These are phyloP conservation scores for Hypercompe scribonia DNA, from an alignment of 2,888 invertebrate genomes.

Conservation along the genomic window DNA sequence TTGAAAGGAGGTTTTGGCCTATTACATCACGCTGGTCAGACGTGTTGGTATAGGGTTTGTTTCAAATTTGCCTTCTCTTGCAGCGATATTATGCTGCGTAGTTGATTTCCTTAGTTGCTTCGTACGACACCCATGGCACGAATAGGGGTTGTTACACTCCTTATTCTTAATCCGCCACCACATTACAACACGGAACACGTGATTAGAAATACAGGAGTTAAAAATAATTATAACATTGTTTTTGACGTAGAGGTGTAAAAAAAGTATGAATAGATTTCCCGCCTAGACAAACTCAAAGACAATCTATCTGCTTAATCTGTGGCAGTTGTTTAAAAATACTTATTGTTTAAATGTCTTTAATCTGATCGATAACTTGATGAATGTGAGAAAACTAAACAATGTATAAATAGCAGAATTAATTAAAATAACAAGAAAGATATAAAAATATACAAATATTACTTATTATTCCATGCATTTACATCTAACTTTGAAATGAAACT, in stretches of 20 bases:
- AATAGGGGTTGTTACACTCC: no score
- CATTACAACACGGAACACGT: no score
- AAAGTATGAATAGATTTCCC: not conserved
- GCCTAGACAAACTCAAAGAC: not conserved
- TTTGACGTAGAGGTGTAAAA: not conserved
- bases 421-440: not conserved
- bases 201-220: not conserved
- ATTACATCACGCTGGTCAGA: no score
- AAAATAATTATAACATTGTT: not conserved
- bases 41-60: no score
- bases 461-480: constrained; percentile 2
- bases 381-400: not conserved
- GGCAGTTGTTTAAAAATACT: not conserved
- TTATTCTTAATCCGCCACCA: no score
- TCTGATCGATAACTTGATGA: not conserved
- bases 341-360: not conserved
- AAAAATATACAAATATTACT: not conserved
- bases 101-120: no score
- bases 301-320: not conserved
- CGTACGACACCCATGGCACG: no score
- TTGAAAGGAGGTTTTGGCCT: no score
- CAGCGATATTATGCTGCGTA: no score
- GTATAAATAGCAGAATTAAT: not conserved
- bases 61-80: no score
- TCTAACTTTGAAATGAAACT: not conserved